A percentile compares a stretch with the other conserved stretches of the same genome.
Evolutionary conservation across 2,888 invertebrate genomes (phyloP).

Genomic region (Busseola fusca): DNA sequence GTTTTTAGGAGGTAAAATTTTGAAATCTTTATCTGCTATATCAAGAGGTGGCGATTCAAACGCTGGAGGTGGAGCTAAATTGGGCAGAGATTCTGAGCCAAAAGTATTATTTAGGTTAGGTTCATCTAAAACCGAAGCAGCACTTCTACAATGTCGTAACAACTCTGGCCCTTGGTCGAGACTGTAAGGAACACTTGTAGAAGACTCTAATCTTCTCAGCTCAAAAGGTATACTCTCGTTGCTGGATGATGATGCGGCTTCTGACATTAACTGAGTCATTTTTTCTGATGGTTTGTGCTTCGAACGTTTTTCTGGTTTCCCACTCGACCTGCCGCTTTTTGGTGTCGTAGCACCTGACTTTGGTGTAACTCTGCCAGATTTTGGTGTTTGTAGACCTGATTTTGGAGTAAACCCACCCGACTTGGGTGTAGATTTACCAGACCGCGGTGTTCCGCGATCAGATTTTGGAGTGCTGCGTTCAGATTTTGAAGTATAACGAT

Average conservation of each 20-base stretch:
- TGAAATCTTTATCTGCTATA: slow-evolving; percentile 86
- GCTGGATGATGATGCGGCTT: slow-evolving; percentile 90
- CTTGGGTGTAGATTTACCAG: slow-evolving; percentile 83
- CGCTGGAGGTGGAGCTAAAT: slow-evolving; percentile 90
- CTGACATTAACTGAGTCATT: slow-evolving; percentile 87
- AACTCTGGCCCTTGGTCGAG: slow-evolving; percentile 86
- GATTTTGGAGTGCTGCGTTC: slow-evolving; percentile 86
- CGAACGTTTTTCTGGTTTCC: slow-evolving; percentile 84
- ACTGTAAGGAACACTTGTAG: slow-evolving; percentile 91
- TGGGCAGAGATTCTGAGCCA: slow-evolving; percentile 92
- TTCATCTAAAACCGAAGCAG: slow-evolving; percentile 89
- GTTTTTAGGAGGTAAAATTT: slow-evolving; percentile 86
- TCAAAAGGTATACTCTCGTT: slow-evolving; percentile 88
- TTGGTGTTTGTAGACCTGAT: slow-evolving; percentile 84
- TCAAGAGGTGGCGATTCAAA: slow-evolving; percentile 89
- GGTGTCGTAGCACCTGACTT: slow-evolving; percentile 87
- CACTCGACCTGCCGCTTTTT: slow-evolving; percentile 89
- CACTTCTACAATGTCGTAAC: slow-evolving; percentile 88
- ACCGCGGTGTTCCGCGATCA: slow-evolving; percentile 82
- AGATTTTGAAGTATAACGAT: slow-evolving; percentile 84
- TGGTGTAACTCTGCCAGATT: slow-evolving; percentile 82
- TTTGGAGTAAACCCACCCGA: slow-evolving; percentile 83
- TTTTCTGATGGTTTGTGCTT: slow-evolving; percentile 87
- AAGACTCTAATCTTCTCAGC: slow-evolving; percentile 87
- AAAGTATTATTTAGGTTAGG: slow-evolving; percentile 85